Conservation (phyloP, 2,888 invertebrate genomes). For the Catocala fraxini region DNA sequence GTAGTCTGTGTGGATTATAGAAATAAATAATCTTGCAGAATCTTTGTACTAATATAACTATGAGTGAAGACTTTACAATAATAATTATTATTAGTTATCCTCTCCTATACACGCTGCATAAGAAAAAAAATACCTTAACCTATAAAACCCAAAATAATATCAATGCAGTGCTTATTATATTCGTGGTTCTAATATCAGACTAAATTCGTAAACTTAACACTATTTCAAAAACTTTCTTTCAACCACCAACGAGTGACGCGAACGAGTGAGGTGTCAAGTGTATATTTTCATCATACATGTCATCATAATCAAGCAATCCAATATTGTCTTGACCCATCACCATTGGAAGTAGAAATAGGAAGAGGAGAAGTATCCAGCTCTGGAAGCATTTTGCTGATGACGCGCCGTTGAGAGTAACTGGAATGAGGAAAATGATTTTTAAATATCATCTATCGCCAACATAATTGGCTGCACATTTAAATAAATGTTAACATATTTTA, state of each 20-base stretch:
- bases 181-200: constrained; percentile 37
- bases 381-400: constrained; percentile 55
- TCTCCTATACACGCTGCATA: no score
- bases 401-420: constrained; percentile 77
- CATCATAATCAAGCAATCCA: constrained; percentile 48
- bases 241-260: constrained; percentile 65
- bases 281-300: constrained; percentile 57
- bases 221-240: constrained; percentile 31
- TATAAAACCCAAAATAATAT: constrained; percentile 5
- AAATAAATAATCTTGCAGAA: no score
- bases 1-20: no score
- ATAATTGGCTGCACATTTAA: no score
- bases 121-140: no score
- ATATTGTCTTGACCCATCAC: constrained; percentile 64
- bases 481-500: no score
- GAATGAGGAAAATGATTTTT: constrained; percentile 46
- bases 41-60: no score
- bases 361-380: constrained; percentile 71
- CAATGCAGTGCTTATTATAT: constrained; percentile 28
- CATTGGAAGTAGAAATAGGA: constrained; percentile 71
- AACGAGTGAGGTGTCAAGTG: constrained; percentile 34
- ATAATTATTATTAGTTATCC: no score
- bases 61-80: no score
- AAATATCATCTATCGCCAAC: not conserved
- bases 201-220: constrained; percentile 47